Percentiles rank a stretch among this genome's conserved stretches.
Conservation (phyloP, 2,888 invertebrate genomes). For the Drosophila barbarae region DNA sequence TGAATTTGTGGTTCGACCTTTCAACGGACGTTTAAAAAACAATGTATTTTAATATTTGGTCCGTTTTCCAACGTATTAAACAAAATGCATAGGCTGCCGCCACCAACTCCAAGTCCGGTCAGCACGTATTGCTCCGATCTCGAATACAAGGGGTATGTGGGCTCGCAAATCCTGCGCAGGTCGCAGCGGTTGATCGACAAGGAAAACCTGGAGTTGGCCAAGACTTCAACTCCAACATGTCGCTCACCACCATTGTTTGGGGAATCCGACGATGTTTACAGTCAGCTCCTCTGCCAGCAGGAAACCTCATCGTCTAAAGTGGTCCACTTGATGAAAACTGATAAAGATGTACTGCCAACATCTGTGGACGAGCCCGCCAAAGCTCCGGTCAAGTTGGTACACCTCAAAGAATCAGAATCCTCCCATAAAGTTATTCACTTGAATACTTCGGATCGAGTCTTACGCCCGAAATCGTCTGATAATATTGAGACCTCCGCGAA, state of each 20-base stretch:
- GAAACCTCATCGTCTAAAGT: conserved; percentile 8
- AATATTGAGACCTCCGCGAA: not conserved
- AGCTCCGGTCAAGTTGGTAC: not conserved
- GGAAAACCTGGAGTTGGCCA: not conserved
- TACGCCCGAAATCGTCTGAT: not conserved
- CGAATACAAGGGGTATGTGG: conserved; percentile 11
- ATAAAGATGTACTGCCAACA: not conserved
- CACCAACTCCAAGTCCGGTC: conserved; percentile 31
- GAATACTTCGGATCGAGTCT: not conserved
- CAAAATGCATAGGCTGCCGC: not conserved
- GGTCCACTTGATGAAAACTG: not conserved
- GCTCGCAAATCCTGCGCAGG: conserved; percentile 41
- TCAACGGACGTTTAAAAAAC: not conserved
- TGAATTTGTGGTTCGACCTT: not conserved
- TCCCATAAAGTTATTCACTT: not conserved
- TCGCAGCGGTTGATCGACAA: conserved; percentile 52
- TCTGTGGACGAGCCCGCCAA: not conserved
- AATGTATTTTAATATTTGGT: not conserved
- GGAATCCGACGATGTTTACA: conserved; percentile 46
- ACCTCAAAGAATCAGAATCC: not conserved
- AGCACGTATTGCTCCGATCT: conserved; percentile 47
- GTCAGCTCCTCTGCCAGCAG: conserved; percentile 29
- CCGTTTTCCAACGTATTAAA: not conserved
- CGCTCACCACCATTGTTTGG: conserved; percentile 50
- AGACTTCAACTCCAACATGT: not conserved